phyloP scores from a whole-genome alignment of 1,140 invertebrate species.

The Apis mellifera region Amel_HAv3.1 CM009936.2:5871501-5872000 shows the following conservation, averaged over 20 bases:
- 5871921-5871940: slow-evolving; percentile 2
- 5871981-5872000: slow-evolving; percentile 19
- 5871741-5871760: not conserved
- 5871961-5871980: not conserved
- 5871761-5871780: not conserved
- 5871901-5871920: slow-evolving; percentile 42
- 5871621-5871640: not conserved
- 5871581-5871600: too few relatives aligned
- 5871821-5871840: not conserved
- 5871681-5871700: not conserved
- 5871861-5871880: slow-evolving; percentile 29
- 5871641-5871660: not conserved
- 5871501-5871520: too few relatives aligned
- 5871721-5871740: not conserved
- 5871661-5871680: not conserved
- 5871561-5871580: too few relatives aligned
- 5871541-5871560: too few relatives aligned
- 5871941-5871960: slow-evolving; percentile 6
- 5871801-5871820: slow-evolving; percentile 6
- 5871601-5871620: too few relatives aligned
- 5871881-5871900: slow-evolving; percentile 22
- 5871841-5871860: slow-evolving; percentile 18
- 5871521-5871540: too few relatives aligned
- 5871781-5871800: slow-evolving; percentile 9
- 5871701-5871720: not conserved